phyloP scores from a whole-genome alignment of 2,888 invertebrate species.

The Gymnocheta viridis region DNA sequence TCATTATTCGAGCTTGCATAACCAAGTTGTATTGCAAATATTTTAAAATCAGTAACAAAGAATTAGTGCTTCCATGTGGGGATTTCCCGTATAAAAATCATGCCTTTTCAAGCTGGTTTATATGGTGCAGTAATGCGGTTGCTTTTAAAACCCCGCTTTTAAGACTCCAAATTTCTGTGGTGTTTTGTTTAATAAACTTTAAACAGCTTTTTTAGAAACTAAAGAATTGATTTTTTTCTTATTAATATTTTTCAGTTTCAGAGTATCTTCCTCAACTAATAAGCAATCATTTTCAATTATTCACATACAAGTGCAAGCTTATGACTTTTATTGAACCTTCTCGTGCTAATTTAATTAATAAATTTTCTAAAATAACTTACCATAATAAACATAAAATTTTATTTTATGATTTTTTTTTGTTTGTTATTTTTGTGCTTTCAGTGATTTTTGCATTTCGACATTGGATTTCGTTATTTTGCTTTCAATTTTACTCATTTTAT shows the following conservation, averaged over 20 bases:
- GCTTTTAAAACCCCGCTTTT: too few species aligned
- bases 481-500: slow-evolving; percentile 42
- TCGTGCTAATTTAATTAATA: not conserved
- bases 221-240: not conserved
- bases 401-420: slow-evolving; percentile 19
- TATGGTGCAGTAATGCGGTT: too few species aligned
- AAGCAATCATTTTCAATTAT: slow-evolving; percentile 2
- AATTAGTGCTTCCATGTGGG: too few species aligned
- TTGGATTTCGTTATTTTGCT: slow-evolving; percentile 70
- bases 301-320: not conserved
- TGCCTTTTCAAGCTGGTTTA: too few species aligned
- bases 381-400: slow-evolving; percentile 32
- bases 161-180: too few species aligned
- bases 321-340: not conserved
- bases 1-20: too few species aligned
- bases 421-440: slow-evolving; percentile 25
- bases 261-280: slow-evolving; percentile 1
- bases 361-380: too few species aligned
- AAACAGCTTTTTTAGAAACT: not conserved
- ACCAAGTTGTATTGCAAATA: too few species aligned
- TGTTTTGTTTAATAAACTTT: too few species aligned
- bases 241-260: not conserved
- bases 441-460: slow-evolving; percentile 55
- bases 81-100: too few species aligned
- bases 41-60: too few species aligned